Base-by-base conservation (phyloP, 2,113 vertebrate genomes). In the Podarcis raffonei region DNA sequence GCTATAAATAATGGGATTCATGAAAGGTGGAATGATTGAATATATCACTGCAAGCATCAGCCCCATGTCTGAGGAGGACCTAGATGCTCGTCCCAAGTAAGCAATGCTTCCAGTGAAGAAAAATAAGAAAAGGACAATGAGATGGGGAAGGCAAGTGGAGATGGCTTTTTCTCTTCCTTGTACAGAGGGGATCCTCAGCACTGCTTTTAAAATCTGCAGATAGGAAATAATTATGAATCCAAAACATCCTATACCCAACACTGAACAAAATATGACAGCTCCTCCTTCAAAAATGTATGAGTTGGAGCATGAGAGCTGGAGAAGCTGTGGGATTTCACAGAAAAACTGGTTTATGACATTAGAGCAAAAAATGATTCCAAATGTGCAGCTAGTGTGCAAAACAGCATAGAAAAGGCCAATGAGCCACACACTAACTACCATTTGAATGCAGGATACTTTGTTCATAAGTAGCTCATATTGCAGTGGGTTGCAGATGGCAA, bases 261-360 rank as follows among this genome's bases (percentile, higher is more conserved):
- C 18, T 25, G 23, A 4, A 25, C 13, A 23, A 32, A 37, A 74
- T 1, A 87, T 77, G 62, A 86, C 87, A n/a, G 48, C 16, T n/a
- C 27, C 25, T 20, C 12, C 2, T 74, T 85, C 83, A 74, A 15
- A n/a, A 59, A 35, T 23, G n/a, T 59, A 74, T 15, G 66, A 69
- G 25, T 48, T 25, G 2, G 81, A 69, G 27, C 81, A 83, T 6
- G 81, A 48, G 15, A 80, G 48, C 30, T 15, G 30, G 2, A 80
- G 77, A n/a, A 93, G 59, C 3, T 89, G 90, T 2, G 81, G 91
- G 6, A 92, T 91, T 57, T 93, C 92, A 66, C 91, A 94, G 69
- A 94, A 94, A 74, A 93, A 91, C 48, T 94, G 94, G 32, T 92
- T 83, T 89, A 84, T 48, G 16, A 30, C 16, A 18, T n/a, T 71